Base-by-base conservation (phyloP, 2,888 invertebrate species). In the Lithophane semibrunnea region DNA sequence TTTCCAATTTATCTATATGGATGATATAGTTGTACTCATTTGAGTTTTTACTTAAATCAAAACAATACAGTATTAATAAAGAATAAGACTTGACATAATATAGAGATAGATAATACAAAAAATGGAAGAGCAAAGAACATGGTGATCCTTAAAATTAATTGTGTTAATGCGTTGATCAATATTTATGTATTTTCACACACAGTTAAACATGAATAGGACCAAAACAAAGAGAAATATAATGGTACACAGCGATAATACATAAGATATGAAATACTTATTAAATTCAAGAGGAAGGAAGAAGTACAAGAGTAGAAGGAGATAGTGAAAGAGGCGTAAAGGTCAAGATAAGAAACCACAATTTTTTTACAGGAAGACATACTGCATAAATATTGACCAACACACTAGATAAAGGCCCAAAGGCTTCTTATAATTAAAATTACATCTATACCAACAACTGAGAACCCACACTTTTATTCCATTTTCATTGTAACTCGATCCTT, bases 401-500 rank as follows among this genome's bases (percentile, higher is more conserved):
- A 68, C 42, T 44, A 64, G 0, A 3, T 9, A 21, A 42, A 49
- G 61, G 37, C 42, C 61, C 60, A 60, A 75, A n/a, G 70, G 58
- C 65, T 65, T 64, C 86, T 88, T 90, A 91, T 68, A 60, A 72
- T 77, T 88, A 89, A 80, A 56, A 74, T 90, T 92, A 92, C 76
- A 86, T 70, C 90, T 94, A 94, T 82, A 91, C 95, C 96, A 87
- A 89, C 95, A 92, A 92, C 95, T 87, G 91, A 92, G 92, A 90
- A 92, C 83, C 92, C 94, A 92, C 92, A 81, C 94, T 73, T 89
- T 90, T 87, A 92, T 88, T 86, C 93, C 94, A 90, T 92, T 91
- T 91, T 90, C 92, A 88, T 85, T 90, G 82, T 77, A 88, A 84
- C 92, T 91, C 95, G 89, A 92, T 93, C 96, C 95, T 92, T 92